These are phyloP conservation scores for Dione vanillae DNA, from an alignment of 2,888 invertebrate genomes.

Conservation along the genomic window DNA sequence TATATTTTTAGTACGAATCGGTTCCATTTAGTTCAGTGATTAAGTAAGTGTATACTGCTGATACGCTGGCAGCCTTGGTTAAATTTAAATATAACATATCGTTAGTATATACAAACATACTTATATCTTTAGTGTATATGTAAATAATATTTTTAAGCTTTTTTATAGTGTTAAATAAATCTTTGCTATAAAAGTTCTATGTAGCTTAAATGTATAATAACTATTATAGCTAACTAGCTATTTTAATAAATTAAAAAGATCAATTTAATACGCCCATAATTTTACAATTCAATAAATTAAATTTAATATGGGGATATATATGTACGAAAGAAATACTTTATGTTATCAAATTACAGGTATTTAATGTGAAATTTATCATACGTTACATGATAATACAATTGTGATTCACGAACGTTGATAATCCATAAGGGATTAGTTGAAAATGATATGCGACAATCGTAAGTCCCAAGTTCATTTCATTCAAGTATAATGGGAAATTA, in stretches of 20 bases:
- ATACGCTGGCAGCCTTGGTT: not conserved
- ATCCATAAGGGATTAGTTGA: not conserved
- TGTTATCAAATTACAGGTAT: slow-evolving; percentile 7
- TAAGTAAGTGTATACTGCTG: not conserved
- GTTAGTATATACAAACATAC: no score
- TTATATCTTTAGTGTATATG: not conserved
- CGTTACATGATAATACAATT: slow-evolving; percentile 10
- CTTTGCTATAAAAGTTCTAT: no score
- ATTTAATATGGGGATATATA: no score
- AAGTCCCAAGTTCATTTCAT: slow-evolving; percentile 2
- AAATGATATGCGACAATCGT: slow-evolving; percentile 1
- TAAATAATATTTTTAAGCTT: no score
- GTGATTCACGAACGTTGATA: slow-evolving; percentile 12
- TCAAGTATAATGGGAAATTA: not conserved
- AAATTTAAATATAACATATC: slow-evolving; percentile 2
- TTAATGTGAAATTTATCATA: slow-evolving; percentile 16
- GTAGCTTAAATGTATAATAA: no score
- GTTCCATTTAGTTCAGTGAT: not conserved
- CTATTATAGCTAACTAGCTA: no score
- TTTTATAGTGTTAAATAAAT: no score
- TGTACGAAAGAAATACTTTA: not conserved
- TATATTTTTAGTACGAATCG: not conserved
- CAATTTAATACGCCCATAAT: no score
- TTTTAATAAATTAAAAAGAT: no score
- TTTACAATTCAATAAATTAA: no score